A percentile compares a stretch with the other conserved stretches of the same genome.
These are phyloP conservation scores for Leptinotarsa rubiginosa DNA, from an alignment of 2,888 invertebrate genomes.

Conservation along the genomic window DNA sequence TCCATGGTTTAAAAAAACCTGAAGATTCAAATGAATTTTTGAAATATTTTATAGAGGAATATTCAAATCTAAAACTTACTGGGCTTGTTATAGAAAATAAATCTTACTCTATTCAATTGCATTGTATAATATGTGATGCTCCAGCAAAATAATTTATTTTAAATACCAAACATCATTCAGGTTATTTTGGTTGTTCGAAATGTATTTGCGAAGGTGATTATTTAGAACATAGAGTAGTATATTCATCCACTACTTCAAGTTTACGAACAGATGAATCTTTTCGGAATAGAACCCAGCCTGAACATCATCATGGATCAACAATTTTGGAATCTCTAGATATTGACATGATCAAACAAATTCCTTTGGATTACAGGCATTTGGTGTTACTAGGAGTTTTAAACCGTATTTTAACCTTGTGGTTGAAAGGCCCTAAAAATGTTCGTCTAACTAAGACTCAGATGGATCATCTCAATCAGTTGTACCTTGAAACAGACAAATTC, in stretches of 20 bases:
- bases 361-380: slow-evolving; percentile 7
- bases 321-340: slow-evolving; percentile 16
- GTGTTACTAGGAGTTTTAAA: slow-evolving; percentile 29
- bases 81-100: slow-evolving; percentile 12
- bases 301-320: slow-evolving; percentile 29
- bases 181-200: slow-evolving; percentile 22
- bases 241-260: slow-evolving; percentile 21
- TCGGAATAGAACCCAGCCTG: slow-evolving; percentile 25
- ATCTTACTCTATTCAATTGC: slow-evolving; percentile 17
- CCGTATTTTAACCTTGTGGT: slow-evolving; percentile 28
- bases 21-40: slow-evolving; percentile 23
- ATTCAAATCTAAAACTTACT: slow-evolving; percentile 2
- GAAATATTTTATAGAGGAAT: background rate
- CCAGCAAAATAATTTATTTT: slow-evolving; percentile 23
- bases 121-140: slow-evolving; percentile 26
- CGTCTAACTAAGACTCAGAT: slow-evolving; percentile 26
- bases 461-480: slow-evolving; percentile 22
- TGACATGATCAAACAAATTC: slow-evolving; percentile 20
- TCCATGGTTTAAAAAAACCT: slow-evolving; percentile 25
- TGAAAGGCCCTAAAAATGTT: slow-evolving; percentile 22
- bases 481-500: slow-evolving; percentile 21
- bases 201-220: slow-evolving; percentile 28
- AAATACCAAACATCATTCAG: slow-evolving; percentile 22
- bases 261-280: slow-evolving; percentile 27
- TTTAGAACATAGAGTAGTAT: slow-evolving; percentile 26